Evolutionary conservation across 30 jellyfish, hydroid and myxozoan genomes (phyloP), one percentile per base, ranked within the genome.

Genomic region (Rhopilema esculentum): DNA sequence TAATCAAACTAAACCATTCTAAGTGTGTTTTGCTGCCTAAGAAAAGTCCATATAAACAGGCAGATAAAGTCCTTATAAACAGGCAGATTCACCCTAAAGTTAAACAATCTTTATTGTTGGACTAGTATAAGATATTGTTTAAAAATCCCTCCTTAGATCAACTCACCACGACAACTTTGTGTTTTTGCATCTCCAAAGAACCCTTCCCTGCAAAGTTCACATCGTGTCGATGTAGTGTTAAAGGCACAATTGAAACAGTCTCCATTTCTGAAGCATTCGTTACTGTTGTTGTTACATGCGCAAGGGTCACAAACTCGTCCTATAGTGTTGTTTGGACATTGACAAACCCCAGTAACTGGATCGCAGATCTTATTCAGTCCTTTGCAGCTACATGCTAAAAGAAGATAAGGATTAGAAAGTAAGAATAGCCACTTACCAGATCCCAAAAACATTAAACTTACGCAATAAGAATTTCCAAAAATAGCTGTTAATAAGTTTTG

Each of bases 361-460:
- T 93, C 87, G 79, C 98, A 93, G 18, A 82, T 66, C 66, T 82
- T 82, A 82, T 87, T 79, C 22, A 89, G 92, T 29, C 98, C 98
- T 69, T 88, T 87, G 87, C 98, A 93, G 40, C 91, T 89, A 76
- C 98, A 93, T 24, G 97, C 98, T 93, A 74, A 49, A 86, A 62
- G 16, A 18, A 24, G 48, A 49, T 19, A 76, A 19, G 21, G 25
- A 49, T n/a, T n/a, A n/a, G n/a, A n/a, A n/a, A n/a, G n/a, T n/a
- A n/a, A n/a, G n/a, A n/a, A n/a, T n/a, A n/a, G n/a, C n/a, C n/a
- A n/a, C n/a, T n/a, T n/a, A n/a, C n/a, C n/a, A n/a, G n/a, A n/a
- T n/a, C n/a, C n/a, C n/a, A n/a, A n/a, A n/a, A n/a, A n/a, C n/a
- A n/a, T n/a, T n/a, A n/a, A n/a, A n/a, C n/a, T n/a, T n/a, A n/a